A percentile compares a stretch with the other conserved stretches of the same genome.
These are phyloP conservation scores for Aphelinus certus DNA, from an alignment of 1,140 invertebrate species.

Conservation along the genomic window DNA sequence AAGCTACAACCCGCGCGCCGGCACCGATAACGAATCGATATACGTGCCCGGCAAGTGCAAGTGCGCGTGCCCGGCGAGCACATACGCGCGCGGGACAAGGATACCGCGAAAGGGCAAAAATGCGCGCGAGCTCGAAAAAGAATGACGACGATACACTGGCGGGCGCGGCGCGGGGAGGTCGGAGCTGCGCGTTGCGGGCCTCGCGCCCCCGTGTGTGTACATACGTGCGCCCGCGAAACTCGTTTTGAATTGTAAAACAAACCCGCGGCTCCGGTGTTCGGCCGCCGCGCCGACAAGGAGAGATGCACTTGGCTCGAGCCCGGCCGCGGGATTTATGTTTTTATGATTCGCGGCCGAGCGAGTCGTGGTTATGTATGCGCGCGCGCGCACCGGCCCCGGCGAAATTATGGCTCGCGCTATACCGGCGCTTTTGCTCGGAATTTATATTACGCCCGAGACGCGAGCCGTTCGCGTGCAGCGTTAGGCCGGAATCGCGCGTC, in stretches of 20 bases:
- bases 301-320: background rate
- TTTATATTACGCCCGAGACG: background rate
- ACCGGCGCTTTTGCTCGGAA: background rate
- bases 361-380: background rate
- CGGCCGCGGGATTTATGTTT: slow-evolving; percentile 15
- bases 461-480: too few relatives aligned
- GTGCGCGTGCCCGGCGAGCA: background rate
- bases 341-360: slow-evolving; percentile 7
- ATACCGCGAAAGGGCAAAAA: slow-evolving; percentile 7
- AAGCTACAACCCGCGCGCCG: background rate
- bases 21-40: background rate
- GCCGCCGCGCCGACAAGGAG: slow-evolving; percentile 39
- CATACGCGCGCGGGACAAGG: background rate
- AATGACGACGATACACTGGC: too few relatives aligned
- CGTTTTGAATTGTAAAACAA: slow-evolving; percentile 51
- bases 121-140: slow-evolving; percentile 4
- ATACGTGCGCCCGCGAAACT: background rate
- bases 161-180: too few relatives aligned
- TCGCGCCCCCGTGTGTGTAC: too few relatives aligned
- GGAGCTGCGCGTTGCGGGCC: too few relatives aligned
- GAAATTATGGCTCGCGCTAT: background rate
- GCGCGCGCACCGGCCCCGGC: background rate
- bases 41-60: slow-evolving; percentile 30
- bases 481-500: background rate
- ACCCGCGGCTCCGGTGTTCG: slow-evolving; percentile 21